Conservation (phyloP, 2,888 invertebrate species). For the Allacma fusca region DNA sequence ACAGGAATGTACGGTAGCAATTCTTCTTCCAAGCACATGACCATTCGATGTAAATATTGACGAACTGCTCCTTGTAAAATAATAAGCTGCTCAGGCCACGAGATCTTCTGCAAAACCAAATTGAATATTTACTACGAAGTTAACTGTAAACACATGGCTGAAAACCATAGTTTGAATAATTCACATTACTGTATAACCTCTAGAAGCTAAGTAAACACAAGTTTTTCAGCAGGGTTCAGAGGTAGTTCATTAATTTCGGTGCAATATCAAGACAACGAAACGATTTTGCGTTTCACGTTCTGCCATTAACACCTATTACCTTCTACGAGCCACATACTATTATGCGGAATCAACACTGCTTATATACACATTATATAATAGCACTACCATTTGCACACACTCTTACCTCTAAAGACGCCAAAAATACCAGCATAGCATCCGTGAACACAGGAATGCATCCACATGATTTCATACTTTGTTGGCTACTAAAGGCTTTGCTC, state of each 20-base stretch:
- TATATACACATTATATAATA: too few species aligned
- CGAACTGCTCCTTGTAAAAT: conserved; percentile 66
- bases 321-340: too few species aligned
- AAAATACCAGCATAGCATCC: conserved; percentile 67
- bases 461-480: conserved; percentile 67
- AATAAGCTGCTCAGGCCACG: conserved; percentile 45
- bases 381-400: background rate
- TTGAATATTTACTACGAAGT: background rate
- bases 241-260: conserved; percentile 11
- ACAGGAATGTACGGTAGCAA: conserved; percentile 68
- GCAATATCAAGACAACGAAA: conserved; percentile 39
- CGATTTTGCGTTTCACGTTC: conserved; percentile 26
- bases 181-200: conserved; percentile 18
- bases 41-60: conserved; percentile 70
- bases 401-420: conserved; percentile 65
- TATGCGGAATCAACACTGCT: too few species aligned
- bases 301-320: conserved; percentile 39
- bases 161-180: too few species aligned
- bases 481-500: conserved; percentile 70
- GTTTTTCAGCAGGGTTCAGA: conserved; percentile 40
- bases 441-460: conserved; percentile 67
- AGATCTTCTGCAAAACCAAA: conserved; percentile 2
- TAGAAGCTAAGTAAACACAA: conserved; percentile 16
- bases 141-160: background rate
- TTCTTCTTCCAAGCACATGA: conserved; percentile 69